These are phyloP conservation scores for Ostrea denselamellosa DNA, from an alignment of 1,140 invertebrate species.

Conservation along the genomic window DNA sequence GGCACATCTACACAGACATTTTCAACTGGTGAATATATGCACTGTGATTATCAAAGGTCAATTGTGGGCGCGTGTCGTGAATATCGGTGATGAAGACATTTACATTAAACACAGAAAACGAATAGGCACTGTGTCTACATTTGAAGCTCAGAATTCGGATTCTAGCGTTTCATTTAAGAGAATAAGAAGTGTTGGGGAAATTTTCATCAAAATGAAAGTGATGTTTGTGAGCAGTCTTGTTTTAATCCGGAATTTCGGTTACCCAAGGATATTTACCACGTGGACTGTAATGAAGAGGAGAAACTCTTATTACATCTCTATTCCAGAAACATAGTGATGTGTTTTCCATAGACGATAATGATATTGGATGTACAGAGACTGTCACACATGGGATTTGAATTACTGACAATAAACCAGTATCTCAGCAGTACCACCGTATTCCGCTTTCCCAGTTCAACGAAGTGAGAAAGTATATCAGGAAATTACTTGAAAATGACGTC, in stretches of 20 bases:
- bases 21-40: background rate
- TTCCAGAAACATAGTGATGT: conserved; percentile 35
- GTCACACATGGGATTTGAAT: conserved; percentile 24
- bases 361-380: conserved; percentile 10
- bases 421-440: conserved; percentile 34
- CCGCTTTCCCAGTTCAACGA: too few relatives aligned
- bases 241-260: background rate
- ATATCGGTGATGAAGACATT: conserved; percentile 30
- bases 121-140: conserved; percentile 3
- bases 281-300: conserved; percentile 38
- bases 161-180: background rate
- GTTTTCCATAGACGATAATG: conserved; percentile 14
- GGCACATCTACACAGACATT: conserved; percentile 28
- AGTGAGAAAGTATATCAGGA: too few relatives aligned
- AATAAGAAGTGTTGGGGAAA: background rate
- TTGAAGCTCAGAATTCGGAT: background rate
- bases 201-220: conserved; percentile 6
- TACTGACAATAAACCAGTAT: conserved; percentile 5
- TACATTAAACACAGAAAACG: conserved; percentile 22
- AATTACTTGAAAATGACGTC: too few relatives aligned
- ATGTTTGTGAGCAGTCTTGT: background rate
- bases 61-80: conserved; percentile 6
- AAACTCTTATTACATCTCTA: background rate
- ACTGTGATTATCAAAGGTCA: background rate
- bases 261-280: background rate